Evolutionary conservation across 2,113 vertebrate species (phyloP), one percentile per base, ranked within the genome.

Genomic region (Dissostichus mawsoni): DNA sequence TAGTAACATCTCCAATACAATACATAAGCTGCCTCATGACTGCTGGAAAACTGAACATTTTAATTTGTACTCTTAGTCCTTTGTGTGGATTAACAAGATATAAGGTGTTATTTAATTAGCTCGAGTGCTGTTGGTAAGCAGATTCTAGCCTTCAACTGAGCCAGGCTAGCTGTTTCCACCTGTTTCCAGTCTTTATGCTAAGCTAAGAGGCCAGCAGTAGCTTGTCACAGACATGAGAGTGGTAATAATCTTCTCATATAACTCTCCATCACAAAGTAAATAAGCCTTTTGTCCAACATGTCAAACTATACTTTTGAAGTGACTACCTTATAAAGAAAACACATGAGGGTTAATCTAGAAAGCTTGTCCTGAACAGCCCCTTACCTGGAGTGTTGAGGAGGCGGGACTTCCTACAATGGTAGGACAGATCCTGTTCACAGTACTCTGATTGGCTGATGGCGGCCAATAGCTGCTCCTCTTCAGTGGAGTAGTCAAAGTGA

Each of bases 321-420:
- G 16, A 12, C 7, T 6, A 17, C 20, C 23, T 9, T 10, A 16
- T 23, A 16, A 14, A 41, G 17, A 41, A 23, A 3, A 17, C 36
- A 45, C 16, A 10, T 1, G 4, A 14, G 33, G 18, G 16, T 1
- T 2, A 1, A 70, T 25, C 10, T 10, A 29, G 14, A 0, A n/a
- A 33, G 20, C 33, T 4, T 14, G 36, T 36, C 13, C 12, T 17
- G 18, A 36, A 45, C 9, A 36, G 14, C 23, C 47, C 8, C 10
- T 82, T 87, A 98, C 98, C 96, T 84, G 93, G 90, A 53, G 95
- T 96, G 88, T 96, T 96, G 80, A 96, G 92, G 81, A 99, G 95
- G 67, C 97, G 95, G 11, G 98, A 99, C 92, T 95, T 98, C 94
- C 94, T 98, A 95, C 98, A 99, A 86, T 95, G 96, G 94, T 98